Conservation (phyloP, 2,797 vertebrate genomes). For the Falco peregrinus region DNA sequence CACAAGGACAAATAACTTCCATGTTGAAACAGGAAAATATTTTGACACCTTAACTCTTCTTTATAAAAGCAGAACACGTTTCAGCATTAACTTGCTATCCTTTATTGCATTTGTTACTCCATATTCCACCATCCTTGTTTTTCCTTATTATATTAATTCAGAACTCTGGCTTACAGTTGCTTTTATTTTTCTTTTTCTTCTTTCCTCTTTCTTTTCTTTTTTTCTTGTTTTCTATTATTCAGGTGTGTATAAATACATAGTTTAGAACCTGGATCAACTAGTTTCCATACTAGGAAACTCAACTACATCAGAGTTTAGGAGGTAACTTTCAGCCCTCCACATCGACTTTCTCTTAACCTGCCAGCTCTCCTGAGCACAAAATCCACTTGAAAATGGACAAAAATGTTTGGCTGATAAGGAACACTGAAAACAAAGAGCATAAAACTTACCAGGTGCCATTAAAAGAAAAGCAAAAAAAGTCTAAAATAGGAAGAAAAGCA, state of each 20-base stretch:
- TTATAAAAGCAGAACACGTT: background rate
- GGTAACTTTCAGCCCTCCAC: background rate
- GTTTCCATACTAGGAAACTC: background rate
- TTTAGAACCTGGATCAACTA: background rate
- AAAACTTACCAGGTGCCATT: background rate
- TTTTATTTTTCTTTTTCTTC: background rate
- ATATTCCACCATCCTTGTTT: background rate
- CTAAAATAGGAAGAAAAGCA: background rate
- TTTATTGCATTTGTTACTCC: slow-evolving; percentile 19
- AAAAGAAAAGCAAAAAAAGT: background rate
- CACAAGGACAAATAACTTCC: slow-evolving; percentile 71
- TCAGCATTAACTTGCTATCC: background rate
- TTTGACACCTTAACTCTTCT: slow-evolving; percentile 18
- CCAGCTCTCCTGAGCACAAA: background rate
- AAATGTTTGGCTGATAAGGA: background rate
- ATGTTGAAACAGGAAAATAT: slow-evolving; percentile 38
- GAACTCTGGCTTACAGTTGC: background rate
- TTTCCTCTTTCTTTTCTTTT: background rate
- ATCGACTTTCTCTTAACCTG: background rate
- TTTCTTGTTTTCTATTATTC: background rate
- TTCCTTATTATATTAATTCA: background rate
- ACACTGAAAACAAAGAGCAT: background rate
- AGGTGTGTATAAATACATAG: background rate
- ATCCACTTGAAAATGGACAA: background rate
- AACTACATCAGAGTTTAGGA: accelerated